Evolutionary conservation across 2,888 invertebrate species (phyloP).

Genomic region (Nymphalis polychloros): DNA sequence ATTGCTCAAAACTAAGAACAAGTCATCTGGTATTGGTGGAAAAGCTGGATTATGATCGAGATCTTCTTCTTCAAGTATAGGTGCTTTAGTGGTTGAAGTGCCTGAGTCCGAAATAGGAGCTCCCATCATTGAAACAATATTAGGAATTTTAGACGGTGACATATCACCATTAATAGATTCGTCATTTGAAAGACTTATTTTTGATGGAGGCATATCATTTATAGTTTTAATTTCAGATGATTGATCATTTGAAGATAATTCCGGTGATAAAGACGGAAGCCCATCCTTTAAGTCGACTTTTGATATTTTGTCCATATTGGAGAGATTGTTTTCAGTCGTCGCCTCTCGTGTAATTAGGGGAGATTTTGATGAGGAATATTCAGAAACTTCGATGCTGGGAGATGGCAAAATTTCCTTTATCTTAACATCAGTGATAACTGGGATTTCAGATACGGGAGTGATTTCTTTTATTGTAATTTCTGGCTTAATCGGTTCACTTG

Average conservation of each 20-base stretch:
- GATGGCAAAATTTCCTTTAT: conserved; percentile 74
- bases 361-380: conserved; percentile 71
- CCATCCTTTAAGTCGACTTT: conserved; percentile 56
- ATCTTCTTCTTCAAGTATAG: conserved; percentile 71
- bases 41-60: conserved; percentile 74
- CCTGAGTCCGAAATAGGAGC: conserved; percentile 45
- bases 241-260: conserved; percentile 40
- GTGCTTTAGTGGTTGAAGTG: conserved; percentile 58
- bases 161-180: conserved; percentile 63
- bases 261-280: conserved; percentile 48
- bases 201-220: conserved; percentile 61
- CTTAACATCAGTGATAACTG: conserved; percentile 70
- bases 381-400: conserved; percentile 62
- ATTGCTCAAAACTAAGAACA: conserved; percentile 61
- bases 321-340: conserved; percentile 59
- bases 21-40: conserved; percentile 73
- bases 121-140: conserved; percentile 54
- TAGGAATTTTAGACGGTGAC: conserved; percentile 59
- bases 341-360: conserved; percentile 72
- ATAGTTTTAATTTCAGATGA: conserved; percentile 43
- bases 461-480: conserved; percentile 83
- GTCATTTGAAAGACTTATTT: conserved; percentile 67
- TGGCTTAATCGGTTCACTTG: conserved; percentile 59
- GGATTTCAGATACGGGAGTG: conserved; percentile 78
- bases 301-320: conserved; percentile 42